Base-by-base conservation (phyloP, 2,888 invertebrate genomes). In the Parapristionchus giblindavisi region DNA sequence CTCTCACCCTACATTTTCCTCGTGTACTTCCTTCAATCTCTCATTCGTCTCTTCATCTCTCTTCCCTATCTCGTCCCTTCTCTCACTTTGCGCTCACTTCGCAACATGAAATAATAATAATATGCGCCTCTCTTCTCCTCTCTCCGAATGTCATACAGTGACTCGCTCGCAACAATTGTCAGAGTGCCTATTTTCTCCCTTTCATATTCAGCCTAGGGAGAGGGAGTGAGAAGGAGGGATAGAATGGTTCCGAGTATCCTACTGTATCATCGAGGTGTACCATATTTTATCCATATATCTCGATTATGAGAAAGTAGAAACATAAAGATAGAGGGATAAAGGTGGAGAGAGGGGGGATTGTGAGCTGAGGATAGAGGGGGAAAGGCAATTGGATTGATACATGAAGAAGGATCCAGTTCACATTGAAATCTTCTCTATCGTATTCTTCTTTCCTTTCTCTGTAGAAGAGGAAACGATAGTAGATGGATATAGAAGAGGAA, bases 161-260 rank as follows among this genome's bases (percentile, higher is more conserved):
- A 43, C 63, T 32, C 68, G 52, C 48, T 68, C 68, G 68, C 68
- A 68, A 68, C 68, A 68, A 68, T 68, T 68, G 34, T 48, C 48
- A 58, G 58, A 58, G 24, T 58, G 58, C 11, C 58, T 58, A 17
- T 58, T 58, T 17, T 58, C 27, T 27, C 27, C 11, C 27, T n/a
- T 58, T 24, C 27, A 24, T n/a, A n/a, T n/a, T n/a, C n/a, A n/a
- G n/a, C n/a, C n/a, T 14, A 51, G 51, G 51, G 51, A 52, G 52
- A 11, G 68, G 51, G 24, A 68, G 68, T 21, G 63, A 5, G 60
- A 60, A 29, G 11, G n/a, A n/a, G n/a, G n/a, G 51, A 51, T 14
- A 51, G 51, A 51, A 21, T 17, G 51, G 21, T 14, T 17, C 14
- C 14, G 51, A 51, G 51, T 17, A 21, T 17, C 14, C 14, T 14